These are phyloP conservation scores for Bagarius yarrelli DNA, from an alignment of 2,113 vertebrate species.

Conservation along the genomic window DNA sequence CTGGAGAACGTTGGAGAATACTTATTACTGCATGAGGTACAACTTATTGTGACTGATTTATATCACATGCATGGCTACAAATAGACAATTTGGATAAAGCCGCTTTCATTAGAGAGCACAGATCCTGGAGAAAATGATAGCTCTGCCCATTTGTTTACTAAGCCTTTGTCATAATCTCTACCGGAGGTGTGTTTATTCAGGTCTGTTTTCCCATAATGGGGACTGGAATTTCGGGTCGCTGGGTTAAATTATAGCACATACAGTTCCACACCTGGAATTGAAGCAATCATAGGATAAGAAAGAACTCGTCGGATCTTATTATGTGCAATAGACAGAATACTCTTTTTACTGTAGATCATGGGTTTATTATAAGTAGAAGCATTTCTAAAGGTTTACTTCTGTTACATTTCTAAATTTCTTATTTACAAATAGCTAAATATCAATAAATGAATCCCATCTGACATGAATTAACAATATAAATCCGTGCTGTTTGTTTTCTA, in stretches of 20 bases:
- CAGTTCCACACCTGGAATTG: constrained; percentile 54
- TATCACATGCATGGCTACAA: constrained; percentile 64
- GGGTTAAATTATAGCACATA: constrained; percentile 49
- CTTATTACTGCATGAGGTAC: constrained; percentile 65
- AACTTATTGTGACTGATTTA: constrained; percentile 71
- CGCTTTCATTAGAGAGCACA: constrained; percentile 70
- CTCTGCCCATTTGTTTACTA: constrained; percentile 59
- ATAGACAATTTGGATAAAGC: constrained; percentile 65
- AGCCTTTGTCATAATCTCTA: constrained; percentile 56
- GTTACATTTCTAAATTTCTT: background rate
- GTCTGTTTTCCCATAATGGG: constrained; percentile 40
- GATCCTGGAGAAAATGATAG: constrained; percentile 66
- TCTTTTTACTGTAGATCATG: background rate
- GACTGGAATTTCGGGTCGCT: constrained; percentile 54
- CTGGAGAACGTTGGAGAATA: constrained; percentile 54
- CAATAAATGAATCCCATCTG: background rate
- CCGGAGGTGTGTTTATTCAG: constrained; percentile 65
- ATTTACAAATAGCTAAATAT: background rate
- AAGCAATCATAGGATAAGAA: constrained; percentile 44
- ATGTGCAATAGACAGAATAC: constrained; percentile 3
- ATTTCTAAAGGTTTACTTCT: background rate
- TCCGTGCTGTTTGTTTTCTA: constrained; percentile 11
- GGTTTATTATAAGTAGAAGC: background rate
- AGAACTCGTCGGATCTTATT: constrained; percentile 25
- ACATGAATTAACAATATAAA: background rate